These are phyloP conservation scores for Megalops cyprinoides DNA, from an alignment of 2,797 vertebrate genomes.

Conservation along the genomic window DNA sequence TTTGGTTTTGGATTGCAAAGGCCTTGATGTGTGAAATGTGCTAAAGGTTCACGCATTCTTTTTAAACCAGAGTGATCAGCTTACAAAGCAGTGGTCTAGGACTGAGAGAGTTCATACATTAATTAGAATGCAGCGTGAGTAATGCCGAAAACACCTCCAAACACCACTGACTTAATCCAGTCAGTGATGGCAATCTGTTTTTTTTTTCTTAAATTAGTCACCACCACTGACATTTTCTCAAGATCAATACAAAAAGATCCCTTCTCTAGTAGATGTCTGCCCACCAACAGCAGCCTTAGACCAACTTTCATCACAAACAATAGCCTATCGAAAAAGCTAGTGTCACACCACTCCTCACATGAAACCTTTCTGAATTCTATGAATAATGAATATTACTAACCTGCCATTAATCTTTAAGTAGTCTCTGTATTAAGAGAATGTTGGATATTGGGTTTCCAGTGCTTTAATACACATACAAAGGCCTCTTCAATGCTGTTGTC, in stretches of 20 bases:
- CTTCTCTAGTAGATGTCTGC: constrained; percentile 29
- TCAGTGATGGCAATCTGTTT: neutral
- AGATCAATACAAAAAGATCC: constrained; percentile 22
- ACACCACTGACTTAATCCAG: constrained; percentile 8
- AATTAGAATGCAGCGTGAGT: neutral
- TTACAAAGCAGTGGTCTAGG: constrained; percentile 39
- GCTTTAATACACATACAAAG: constrained; percentile 57
- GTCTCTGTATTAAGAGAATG: constrained; percentile 67
- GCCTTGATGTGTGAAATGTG: constrained; percentile 34
- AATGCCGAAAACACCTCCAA: constrained; percentile 31
- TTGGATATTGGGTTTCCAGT: constrained; percentile 69
- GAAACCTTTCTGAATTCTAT: constrained; percentile 68
- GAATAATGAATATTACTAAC: constrained; percentile 81
- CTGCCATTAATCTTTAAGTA: constrained; percentile 77
- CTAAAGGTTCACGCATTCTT: constrained; percentile 39
- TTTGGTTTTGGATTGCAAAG: constrained; percentile 45
- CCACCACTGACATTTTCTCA: constrained; percentile 24
- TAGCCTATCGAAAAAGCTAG: constrained; percentile 51
- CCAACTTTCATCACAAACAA: constrained; percentile 47
- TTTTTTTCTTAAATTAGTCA: constrained; percentile 19
- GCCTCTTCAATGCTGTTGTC: constrained; percentile 56
- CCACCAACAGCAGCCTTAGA: neutral
- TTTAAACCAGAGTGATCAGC: constrained; percentile 42
- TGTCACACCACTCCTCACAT: constrained; percentile 55
- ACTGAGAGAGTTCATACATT: constrained; percentile 35